Evolutionary conservation across 2,113 vertebrate genomes (phyloP).

Genomic region (Engystomops pustulosus): DNA sequence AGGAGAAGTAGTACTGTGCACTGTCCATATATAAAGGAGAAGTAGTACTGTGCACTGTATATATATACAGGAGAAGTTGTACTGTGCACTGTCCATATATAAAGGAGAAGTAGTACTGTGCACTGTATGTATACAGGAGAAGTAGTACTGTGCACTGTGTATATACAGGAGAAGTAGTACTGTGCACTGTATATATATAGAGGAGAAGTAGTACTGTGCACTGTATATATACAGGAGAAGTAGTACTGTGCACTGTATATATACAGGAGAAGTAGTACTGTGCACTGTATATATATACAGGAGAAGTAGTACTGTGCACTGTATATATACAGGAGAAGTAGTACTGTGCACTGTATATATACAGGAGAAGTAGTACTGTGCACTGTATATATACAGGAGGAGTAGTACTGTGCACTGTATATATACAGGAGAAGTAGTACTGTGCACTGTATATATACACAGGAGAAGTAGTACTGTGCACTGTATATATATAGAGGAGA

Average conservation of each 20-base stretch:
- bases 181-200: not conserved
- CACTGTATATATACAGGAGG: too few species aligned
- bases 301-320: not conserved
- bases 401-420: too few species aligned
- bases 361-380: not conserved
- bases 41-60: too few species aligned
- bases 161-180: not conserved
- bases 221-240: too few species aligned
- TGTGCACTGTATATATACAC: not conserved
- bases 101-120: too few species aligned
- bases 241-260: too few species aligned
- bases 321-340: not conserved
- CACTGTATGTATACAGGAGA: too few species aligned
- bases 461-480: not conserved
- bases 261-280: too few species aligned
- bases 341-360: not conserved
- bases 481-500: not conserved
- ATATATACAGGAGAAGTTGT: not conserved
- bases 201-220: not conserved
- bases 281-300: too few species aligned
- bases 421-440: not conserved
- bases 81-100: too few species aligned
- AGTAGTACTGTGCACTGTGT: not conserved
- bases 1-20: not conserved
- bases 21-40: not conserved